Evolutionary conservation across 2,797 vertebrate genomes (phyloP).

Genomic region (Miichthys miiuy): DNA sequence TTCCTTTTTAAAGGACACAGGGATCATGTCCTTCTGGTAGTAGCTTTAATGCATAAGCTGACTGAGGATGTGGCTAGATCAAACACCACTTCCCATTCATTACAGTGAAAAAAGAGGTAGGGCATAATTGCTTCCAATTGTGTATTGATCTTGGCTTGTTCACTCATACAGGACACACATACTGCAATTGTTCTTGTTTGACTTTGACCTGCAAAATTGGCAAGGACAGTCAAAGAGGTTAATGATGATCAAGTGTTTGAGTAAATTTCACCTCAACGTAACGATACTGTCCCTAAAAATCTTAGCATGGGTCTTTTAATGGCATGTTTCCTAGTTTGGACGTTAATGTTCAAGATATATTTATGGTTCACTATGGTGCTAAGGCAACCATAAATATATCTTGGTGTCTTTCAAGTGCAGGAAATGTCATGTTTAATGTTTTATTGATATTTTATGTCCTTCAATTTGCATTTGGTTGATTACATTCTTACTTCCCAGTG

Average conservation of each 20-base stretch:
- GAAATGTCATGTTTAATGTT: background rate
- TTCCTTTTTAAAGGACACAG: background rate
- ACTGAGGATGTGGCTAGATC: background rate
- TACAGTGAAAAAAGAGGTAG: fast-evolving
- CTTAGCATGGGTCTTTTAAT: background rate
- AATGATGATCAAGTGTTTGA: background rate
- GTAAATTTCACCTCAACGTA: background rate
- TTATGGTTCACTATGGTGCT: background rate
- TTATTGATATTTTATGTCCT: background rate
- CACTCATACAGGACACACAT: background rate
- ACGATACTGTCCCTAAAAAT: background rate
- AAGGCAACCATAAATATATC: too few relatives aligned
- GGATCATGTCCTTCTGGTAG: background rate
- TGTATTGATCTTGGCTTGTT: background rate
- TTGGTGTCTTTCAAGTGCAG: background rate
- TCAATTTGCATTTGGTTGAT: background rate
- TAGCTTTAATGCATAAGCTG: background rate
- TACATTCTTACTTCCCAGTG: background rate
- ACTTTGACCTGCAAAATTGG: background rate
- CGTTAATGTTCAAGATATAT: background rate
- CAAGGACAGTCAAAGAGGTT: background rate
- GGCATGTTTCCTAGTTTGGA: background rate
- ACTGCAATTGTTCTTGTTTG: background rate
- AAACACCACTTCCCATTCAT: background rate
- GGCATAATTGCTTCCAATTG: background rate